Conservation (phyloP, 2,797 vertebrate species). For the Brachyrhaphis roseni region DNA sequence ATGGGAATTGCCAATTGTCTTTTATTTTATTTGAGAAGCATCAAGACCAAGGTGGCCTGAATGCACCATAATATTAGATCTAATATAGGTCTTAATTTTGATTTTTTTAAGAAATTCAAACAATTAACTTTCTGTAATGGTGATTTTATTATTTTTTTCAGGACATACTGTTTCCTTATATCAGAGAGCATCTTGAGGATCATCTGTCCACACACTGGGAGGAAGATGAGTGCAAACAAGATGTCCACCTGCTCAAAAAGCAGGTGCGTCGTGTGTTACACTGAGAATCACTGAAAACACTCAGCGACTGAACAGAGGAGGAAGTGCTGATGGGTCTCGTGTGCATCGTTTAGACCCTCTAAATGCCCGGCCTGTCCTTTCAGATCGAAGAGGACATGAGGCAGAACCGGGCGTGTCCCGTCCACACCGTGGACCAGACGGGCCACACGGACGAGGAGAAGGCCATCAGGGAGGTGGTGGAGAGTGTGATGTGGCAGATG, state of each 20-base stretch:
- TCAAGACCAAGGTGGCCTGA: not conserved
- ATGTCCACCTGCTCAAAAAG: constrained; percentile 91
- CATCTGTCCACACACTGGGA: constrained; percentile 92
- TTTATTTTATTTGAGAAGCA: not conserved
- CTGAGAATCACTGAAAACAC: not conserved
- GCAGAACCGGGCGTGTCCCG: constrained; percentile 85
- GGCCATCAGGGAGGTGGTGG: constrained; percentile 89
- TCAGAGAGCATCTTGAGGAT: constrained; percentile 91
- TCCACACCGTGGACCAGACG: constrained; percentile 85
- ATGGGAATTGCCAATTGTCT: not conserved
- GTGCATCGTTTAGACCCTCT: not conserved
- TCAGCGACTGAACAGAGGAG: not conserved
- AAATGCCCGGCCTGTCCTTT: not conserved
- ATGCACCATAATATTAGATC: not conserved
- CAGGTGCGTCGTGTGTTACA: constrained; percentile 76
- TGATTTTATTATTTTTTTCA: constrained; percentile 56
- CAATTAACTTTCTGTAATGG: not conserved
- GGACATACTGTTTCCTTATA: constrained; percentile 95
- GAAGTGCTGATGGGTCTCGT: not conserved
- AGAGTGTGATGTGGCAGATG: constrained; percentile 96
- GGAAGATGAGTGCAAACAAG: constrained; percentile 95
- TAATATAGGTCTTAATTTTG: not conserved
- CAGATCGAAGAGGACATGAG: constrained; percentile 92
- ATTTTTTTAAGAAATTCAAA: not conserved
- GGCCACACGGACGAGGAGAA: constrained; percentile 86